Percentiles rank a stretch among this genome's conserved stretches.
Evolutionary conservation across 2,797 vertebrate species (phyloP).

Genomic region (Lates japonicus): DNA sequence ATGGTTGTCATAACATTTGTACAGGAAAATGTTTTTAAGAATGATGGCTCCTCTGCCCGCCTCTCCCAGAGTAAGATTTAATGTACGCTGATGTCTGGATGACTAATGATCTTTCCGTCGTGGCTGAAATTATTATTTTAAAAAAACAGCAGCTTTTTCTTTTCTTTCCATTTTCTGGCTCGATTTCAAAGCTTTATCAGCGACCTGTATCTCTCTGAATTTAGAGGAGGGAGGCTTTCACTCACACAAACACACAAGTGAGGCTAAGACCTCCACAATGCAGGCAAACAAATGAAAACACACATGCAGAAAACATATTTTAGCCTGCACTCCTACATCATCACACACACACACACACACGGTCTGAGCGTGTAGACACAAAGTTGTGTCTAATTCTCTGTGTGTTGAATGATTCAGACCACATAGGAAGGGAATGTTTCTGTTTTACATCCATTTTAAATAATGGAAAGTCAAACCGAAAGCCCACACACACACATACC

Average conservation of each 20-base stretch:
- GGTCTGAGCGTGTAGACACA: constrained; percentile 2
- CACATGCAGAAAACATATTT: constrained; percentile 33
- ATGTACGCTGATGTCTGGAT: constrained; percentile 60
- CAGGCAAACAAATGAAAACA: constrained; percentile 29
- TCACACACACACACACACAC: neutral
- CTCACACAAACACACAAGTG: neutral
- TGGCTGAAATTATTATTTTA: constrained; percentile 26
- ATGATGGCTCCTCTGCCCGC: constrained; percentile 53
- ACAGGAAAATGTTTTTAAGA: constrained; percentile 57
- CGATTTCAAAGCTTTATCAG: constrained; percentile 44
- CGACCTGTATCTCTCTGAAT: constrained; percentile 9
- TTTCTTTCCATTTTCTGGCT: constrained; percentile 28
- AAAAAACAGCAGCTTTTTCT: constrained; percentile 5
- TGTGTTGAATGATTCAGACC: constrained; percentile 70
- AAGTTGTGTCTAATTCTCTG: constrained; percentile 26
- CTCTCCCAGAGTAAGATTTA: constrained; percentile 46
- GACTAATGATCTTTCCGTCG: constrained; percentile 55
- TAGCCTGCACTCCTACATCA: neutral
- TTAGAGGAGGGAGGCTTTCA: constrained; percentile 23
- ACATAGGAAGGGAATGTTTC: constrained; percentile 69
- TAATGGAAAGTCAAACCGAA: constrained; percentile 52
- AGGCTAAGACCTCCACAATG: constrained; percentile 11
- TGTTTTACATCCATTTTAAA: constrained; percentile 60
- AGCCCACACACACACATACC: constrained; percentile 24
- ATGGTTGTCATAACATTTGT: constrained; percentile 75